phyloP scores from a whole-genome alignment of 1,140 invertebrate genomes.

The Rhyzopertha dominica region DNA sequence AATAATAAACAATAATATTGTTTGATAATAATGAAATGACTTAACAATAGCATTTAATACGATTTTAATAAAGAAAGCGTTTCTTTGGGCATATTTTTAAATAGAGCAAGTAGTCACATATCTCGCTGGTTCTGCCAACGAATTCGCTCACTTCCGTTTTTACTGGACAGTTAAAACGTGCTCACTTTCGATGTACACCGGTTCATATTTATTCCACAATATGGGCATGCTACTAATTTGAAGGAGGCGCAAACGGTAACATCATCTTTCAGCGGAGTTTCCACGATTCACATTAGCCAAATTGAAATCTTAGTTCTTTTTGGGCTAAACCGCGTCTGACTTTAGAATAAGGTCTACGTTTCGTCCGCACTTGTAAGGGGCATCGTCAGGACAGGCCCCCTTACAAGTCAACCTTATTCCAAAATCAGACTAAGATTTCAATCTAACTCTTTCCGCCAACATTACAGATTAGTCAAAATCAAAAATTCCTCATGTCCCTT shows the following conservation, averaged over 20 bases:
- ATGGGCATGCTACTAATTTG: slow-evolving; percentile 8
- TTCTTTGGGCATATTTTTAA: slow-evolving; percentile 39
- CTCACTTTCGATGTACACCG: neutral
- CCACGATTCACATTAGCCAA: too few relatives aligned
- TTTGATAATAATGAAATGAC: slow-evolving; percentile 35
- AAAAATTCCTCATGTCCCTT: too few relatives aligned
- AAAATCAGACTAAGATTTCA: too few relatives aligned
- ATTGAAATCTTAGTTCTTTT: too few relatives aligned
- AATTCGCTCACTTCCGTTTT: neutral
- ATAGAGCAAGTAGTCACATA: slow-evolving; percentile 21
- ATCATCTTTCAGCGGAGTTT: neutral
- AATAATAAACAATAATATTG: slow-evolving; percentile 38
- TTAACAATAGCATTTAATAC: slow-evolving; percentile 41
- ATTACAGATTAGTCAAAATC: too few relatives aligned
- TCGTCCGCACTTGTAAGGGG: too few relatives aligned
- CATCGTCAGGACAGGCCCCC: too few relatives aligned
- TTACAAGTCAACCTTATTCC: too few relatives aligned
- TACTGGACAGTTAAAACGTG: slow-evolving; percentile 1
- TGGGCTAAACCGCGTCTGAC: too few relatives aligned
- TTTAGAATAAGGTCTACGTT: too few relatives aligned
- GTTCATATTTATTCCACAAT: neutral
- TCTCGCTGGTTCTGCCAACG: slow-evolving; percentile 4
- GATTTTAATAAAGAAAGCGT: slow-evolving; percentile 39
- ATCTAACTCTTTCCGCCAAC: too few relatives aligned
- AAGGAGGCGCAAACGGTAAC: neutral